phyloP scores from a whole-genome alignment of 2,113 vertebrate species.

The Polyodon spathula region DNA sequence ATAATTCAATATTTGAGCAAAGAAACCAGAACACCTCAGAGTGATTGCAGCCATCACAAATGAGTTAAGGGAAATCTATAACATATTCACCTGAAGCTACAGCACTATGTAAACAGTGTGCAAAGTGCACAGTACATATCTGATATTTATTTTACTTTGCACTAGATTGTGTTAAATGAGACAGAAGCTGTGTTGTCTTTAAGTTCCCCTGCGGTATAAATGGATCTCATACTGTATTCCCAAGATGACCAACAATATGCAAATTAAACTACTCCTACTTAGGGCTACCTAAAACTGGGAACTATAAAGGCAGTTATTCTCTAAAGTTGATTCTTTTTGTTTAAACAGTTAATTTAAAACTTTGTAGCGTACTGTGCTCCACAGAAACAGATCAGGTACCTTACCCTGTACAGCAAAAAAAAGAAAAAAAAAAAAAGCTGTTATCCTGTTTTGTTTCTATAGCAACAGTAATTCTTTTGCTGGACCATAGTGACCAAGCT shows the following conservation, averaged over 20 bases:
- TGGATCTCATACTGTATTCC: constrained; percentile 66
- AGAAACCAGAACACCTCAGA: too few relatives aligned
- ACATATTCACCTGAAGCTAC: too few relatives aligned
- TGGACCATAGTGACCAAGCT: constrained; percentile 25
- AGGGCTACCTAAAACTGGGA: constrained; percentile 17
- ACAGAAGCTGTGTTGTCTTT: constrained; percentile 68
- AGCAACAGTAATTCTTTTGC: constrained; percentile 40
- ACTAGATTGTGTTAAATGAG: constrained; percentile 61
- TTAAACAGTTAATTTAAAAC: constrained; percentile 50
- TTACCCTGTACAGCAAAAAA: constrained; percentile 33
- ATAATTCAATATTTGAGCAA: too few relatives aligned
- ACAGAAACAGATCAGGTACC: constrained; percentile 32
- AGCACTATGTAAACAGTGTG: too few relatives aligned
- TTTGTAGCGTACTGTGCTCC: constrained; percentile 27
- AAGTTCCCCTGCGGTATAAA: constrained; percentile 64
- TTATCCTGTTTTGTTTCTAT: constrained; percentile 58
- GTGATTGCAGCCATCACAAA: too few relatives aligned
- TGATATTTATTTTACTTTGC: constrained; percentile 61
- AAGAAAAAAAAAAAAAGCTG: constrained; percentile 31
- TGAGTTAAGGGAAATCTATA: too few relatives aligned
- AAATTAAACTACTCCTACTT: constrained; percentile 45
- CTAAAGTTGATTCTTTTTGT: constrained; percentile 49
- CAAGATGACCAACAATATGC: constrained; percentile 64
- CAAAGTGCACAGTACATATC: too few relatives aligned
- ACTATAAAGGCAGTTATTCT: background rate